These are phyloP conservation scores for Paedocypris sp. DNA, from an alignment of 2,113 vertebrate genomes.

Conservation along the genomic window DNA sequence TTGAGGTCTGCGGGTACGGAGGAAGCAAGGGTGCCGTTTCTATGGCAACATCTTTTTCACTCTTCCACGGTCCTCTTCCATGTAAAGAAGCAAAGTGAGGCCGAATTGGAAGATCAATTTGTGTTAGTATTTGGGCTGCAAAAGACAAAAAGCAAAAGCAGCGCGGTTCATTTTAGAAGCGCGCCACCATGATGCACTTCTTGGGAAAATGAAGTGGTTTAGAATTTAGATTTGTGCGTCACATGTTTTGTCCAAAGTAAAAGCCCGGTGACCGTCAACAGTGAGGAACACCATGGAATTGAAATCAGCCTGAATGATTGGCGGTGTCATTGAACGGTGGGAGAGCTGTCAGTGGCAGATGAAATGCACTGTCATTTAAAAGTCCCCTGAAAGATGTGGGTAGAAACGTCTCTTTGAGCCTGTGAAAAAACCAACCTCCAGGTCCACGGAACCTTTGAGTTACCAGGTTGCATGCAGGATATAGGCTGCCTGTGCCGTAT, in stretches of 20 bases:
- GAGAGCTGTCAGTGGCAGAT: background rate
- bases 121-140: too few species aligned
- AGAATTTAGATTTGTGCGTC: too few species aligned
- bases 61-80: background rate
- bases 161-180: too few species aligned
- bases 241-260: background rate
- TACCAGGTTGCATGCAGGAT: background rate
- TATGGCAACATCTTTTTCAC: slow-evolving; percentile 1
- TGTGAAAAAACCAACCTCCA: background rate
- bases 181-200: too few species aligned
- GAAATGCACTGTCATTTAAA: background rate
- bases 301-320: background rate
- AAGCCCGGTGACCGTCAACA: background rate
- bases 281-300: background rate
- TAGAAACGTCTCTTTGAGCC: background rate
- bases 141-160: too few species aligned
- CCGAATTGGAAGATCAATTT: too few species aligned
- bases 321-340: background rate
- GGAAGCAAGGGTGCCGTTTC: background rate
- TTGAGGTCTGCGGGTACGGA: slow-evolving; percentile 1
- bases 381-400: background rate
- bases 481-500: background rate
- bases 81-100: background rate
- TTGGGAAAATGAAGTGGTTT: too few species aligned
- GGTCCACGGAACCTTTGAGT: background rate